Percentiles rank a stretch among this genome's conserved stretches.
Evolutionary conservation across 2,113 vertebrate genomes (phyloP).

Genomic region (Anolis sagrei): DNA sequence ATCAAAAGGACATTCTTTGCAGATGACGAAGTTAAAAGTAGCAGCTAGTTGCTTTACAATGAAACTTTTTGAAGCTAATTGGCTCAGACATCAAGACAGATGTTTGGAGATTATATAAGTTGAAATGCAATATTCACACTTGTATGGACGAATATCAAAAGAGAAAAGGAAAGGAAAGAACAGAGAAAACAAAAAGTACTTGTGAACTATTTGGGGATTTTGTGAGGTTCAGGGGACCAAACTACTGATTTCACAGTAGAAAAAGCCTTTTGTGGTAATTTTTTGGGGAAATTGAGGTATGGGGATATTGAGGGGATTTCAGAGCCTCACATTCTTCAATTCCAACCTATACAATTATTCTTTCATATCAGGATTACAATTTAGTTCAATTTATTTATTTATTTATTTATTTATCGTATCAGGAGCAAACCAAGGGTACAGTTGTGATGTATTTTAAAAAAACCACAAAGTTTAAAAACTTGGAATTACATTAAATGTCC

Average conservation of each 20-base stretch:
- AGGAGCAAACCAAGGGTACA: too few relatives aligned
- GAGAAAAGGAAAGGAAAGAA: too few relatives aligned
- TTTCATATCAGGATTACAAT: background rate
- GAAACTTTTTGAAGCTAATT: background rate
- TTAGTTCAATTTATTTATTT: too few relatives aligned
- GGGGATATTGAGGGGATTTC: background rate
- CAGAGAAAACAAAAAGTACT: too few relatives aligned
- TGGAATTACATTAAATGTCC: too few relatives aligned
- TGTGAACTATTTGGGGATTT: too few relatives aligned
- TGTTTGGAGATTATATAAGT: background rate
- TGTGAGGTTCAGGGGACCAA: background rate
- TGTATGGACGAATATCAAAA: too few relatives aligned
- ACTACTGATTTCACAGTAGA: too few relatives aligned
- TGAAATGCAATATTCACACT: background rate
- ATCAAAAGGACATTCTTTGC: background rate
- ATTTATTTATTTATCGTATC: too few relatives aligned
- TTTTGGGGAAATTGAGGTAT: background rate
- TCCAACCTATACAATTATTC: background rate
- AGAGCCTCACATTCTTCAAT: background rate
- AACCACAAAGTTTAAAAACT: too few relatives aligned
- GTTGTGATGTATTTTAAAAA: too few relatives aligned
- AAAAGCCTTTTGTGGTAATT: too few relatives aligned
- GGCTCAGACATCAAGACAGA: background rate
- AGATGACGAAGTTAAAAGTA: background rate
- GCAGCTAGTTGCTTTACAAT: background rate